Base-by-base conservation (phyloP, 2,888 invertebrate genomes). In the Netelia fuscicornis region DNA sequence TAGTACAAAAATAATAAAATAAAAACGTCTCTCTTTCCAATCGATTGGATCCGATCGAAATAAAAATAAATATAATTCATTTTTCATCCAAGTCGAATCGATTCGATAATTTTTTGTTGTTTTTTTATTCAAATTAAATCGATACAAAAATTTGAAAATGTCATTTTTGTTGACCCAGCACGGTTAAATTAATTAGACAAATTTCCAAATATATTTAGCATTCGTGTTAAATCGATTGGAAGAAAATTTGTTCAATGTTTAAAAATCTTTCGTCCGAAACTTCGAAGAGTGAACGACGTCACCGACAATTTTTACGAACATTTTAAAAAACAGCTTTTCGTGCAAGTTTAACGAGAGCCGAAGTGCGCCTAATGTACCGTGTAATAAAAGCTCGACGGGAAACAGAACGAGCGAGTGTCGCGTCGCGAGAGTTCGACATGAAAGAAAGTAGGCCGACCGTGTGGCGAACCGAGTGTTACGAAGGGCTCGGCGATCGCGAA, bases 361-460 rank as follows among this genome's bases (percentile, higher is more conserved):
- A 48, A 13, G 13, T 48, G 13, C 48, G 13, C 13, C 48, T 10
- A 48, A 62, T 64, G 54, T 42, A 42, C 71, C 64, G 79, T 44
- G 71, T 54, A 64, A 79, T 79, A 79, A 79, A 79, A 79, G 79
- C 79, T 79, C 79, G 64, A 52, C 25, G 79, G 25, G 62, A 10
- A 23, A 78, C 25, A 23, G 11, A 52, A 37, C 37, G 52, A 71
- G 48, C 30, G 62, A 30, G 37, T 10, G n/a, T 58, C 58, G 20
- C 17, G 20, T 13, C 9, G 58, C 58, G 20, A 56, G 20, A 80
- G 56, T 23, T 44, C 65, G 37, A 62, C 30, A 67, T 67, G 72
- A 80, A 74, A 67, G 17, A 80, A 80, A 80, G 80, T 80, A 74
- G 80, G 80, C 67, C 80, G 72, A 58, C 65, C 30, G 30, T 30